Base-by-base conservation (phyloP, 2,888 invertebrate genomes). In the Oscheius sp. region DNA sequence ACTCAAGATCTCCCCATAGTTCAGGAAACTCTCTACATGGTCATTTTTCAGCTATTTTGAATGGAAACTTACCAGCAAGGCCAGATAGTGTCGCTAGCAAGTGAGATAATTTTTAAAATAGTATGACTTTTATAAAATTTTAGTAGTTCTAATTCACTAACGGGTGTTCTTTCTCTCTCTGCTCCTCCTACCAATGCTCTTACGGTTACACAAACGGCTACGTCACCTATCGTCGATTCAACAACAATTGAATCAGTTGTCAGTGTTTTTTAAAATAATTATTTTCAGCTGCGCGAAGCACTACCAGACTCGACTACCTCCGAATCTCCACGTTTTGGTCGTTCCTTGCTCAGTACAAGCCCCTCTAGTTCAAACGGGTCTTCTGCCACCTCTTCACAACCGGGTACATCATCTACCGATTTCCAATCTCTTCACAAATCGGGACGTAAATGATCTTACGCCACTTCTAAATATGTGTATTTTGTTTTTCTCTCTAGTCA, bases 71-170 rank as follows among this genome's bases (percentile, higher is more conserved):
- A 36, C 72, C 68, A 3, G 67, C 41, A 9, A 50, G 75, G 22
- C 71, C 72, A 14, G 74, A 73, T 47, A 71, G 68, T 61, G 71
- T 72, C 2, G 70, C 71, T 9, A 74, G 70, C 74, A 76, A 74
- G 76, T 76, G 2, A 44, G 74, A 47, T 26, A 26, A 14, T 6
- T 38, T 3, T 57, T 8, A 38, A 32, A 28, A 28, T 12, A 22
- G 26, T 41, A 24, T 30, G 33, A 47, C 2, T n/a, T n/a, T n/a
- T 4, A 47, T 5, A 14, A 6, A 6, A 38, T 50, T 76, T 56
- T 61, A 77, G 77, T 51, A 67, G 70, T 50, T 71, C 72, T 9
- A 74, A 71, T 32, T 71, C 73, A 24, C 47, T 74, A 59, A 65
- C 59, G 22, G 71, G 68, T 38, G 70, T 64, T 24, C 63, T 71